phyloP scores from a whole-genome alignment of 2,113 vertebrate genomes.

The Lycaon pictus region DNA sequence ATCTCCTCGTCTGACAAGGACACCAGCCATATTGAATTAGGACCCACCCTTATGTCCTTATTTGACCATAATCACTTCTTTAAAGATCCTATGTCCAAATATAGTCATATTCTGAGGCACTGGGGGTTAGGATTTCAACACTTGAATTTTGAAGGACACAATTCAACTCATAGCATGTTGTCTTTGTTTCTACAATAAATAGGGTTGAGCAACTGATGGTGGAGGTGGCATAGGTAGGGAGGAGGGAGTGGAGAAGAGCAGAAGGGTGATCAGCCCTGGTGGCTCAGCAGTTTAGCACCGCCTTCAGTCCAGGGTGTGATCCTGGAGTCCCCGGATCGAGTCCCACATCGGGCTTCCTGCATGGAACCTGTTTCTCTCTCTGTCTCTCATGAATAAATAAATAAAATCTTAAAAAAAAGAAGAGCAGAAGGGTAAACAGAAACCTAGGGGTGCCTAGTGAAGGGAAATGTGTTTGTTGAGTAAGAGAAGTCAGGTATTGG shows the following conservation, averaged over 20 bases:
- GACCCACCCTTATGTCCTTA: not conserved
- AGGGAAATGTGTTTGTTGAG: not conserved
- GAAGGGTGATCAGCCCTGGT: not conserved
- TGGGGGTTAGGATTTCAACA: not conserved
- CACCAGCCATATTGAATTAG: not conserved
- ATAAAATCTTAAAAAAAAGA: too few relatives aligned
- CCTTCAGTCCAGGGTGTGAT: too few relatives aligned
- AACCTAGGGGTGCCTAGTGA: not conserved
- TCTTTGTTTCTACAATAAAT: conserved; percentile 31
- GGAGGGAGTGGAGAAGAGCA: not conserved
- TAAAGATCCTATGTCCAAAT: conserved; percentile 2
- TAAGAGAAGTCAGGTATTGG: conserved; percentile 7
- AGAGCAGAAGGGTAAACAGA: not conserved
- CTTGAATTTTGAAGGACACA: not conserved
- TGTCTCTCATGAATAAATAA: too few relatives aligned
- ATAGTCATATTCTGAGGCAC: not conserved
- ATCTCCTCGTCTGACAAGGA: not conserved
- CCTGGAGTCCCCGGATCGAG: too few relatives aligned
- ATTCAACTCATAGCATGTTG: not conserved
- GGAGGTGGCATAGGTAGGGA: not conserved
- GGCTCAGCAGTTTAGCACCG: too few relatives aligned
- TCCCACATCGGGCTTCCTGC: too few relatives aligned
- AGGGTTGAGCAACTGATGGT: not conserved
- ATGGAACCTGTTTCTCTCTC: too few relatives aligned
- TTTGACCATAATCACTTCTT: not conserved